Evolutionary conservation across 2,888 invertebrate genomes (phyloP).

Genomic region (Meganola albula): DNA sequence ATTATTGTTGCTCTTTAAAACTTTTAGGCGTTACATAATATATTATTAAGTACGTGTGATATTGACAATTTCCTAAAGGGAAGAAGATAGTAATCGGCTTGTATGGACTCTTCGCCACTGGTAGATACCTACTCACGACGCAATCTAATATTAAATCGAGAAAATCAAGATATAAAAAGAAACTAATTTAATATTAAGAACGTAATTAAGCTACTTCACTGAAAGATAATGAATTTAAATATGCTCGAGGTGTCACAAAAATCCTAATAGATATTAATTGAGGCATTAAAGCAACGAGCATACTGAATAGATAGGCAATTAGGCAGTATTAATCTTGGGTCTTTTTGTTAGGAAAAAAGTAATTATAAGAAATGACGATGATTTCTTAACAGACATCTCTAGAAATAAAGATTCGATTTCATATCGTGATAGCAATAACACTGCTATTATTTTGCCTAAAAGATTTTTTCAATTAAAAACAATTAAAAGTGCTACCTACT

Average conservation of each 20-base stretch:
- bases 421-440: conserved; percentile 13
- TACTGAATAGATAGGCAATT: conserved; percentile 64
- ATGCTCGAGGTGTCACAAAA: conserved; percentile 35
- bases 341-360: conserved; percentile 47
- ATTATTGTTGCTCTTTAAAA: too few relatives aligned
- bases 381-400: conserved; percentile 46
- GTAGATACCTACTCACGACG: neutral
- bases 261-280: conserved; percentile 48
- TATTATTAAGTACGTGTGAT: too few relatives aligned
- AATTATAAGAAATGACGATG: conserved; percentile 65
- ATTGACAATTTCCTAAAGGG: too few relatives aligned
- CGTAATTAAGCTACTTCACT: conserved; percentile 14
- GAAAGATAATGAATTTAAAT: conserved; percentile 33
- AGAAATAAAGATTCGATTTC: conserved; percentile 41
- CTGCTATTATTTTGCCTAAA: too few relatives aligned
- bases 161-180: neutral
- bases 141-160: neutral
- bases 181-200: conserved; percentile 6
- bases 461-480: too few relatives aligned
- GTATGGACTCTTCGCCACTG: too few relatives aligned
- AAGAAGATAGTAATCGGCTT: too few relatives aligned
- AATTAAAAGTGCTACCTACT: too few relatives aligned
- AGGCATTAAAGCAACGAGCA: conserved; percentile 42
- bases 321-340: conserved; percentile 56
- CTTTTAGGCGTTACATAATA: too few relatives aligned